These are phyloP conservation scores for Sminthopsis crassicaudata DNA, from an alignment of 2,113 vertebrate species.

Conservation along the genomic window DNA sequence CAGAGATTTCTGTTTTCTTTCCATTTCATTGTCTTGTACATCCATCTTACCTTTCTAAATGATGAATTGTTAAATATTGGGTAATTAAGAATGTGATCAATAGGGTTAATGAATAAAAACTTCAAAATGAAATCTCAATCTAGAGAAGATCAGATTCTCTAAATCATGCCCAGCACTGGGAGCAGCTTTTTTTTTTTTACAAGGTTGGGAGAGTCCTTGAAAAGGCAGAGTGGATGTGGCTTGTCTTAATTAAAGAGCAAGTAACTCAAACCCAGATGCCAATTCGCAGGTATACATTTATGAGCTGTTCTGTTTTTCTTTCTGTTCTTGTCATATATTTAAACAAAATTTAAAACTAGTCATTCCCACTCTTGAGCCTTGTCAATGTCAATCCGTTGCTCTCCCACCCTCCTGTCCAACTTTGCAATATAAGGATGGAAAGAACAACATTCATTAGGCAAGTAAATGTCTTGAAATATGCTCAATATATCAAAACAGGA, in stretches of 20 bases:
- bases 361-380: constrained; percentile 18
- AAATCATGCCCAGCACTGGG: constrained; percentile 28
- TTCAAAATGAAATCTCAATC: constrained; percentile 22
- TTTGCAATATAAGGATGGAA: constrained; percentile 13
- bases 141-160: constrained; percentile 50
- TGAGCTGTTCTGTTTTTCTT: constrained; percentile 48
- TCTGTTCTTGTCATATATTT: constrained; percentile 54
- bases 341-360: constrained; percentile 54
- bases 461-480: constrained; percentile 53
- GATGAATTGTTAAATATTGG: too few species aligned
- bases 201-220: constrained; percentile 49
- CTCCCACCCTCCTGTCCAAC: constrained; percentile 17
- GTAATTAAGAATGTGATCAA: too few species aligned
- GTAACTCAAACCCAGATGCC: constrained; percentile 59
- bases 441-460: constrained; percentile 54
- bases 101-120: too few species aligned
- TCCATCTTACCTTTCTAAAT: too few species aligned
- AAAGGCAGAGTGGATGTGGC: constrained; percentile 32
- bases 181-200: constrained; percentile 42
- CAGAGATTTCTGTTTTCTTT: too few species aligned
- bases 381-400: constrained; percentile 8
- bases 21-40: too few species aligned
- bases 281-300: constrained; percentile 29
- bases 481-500: constrained; percentile 61
- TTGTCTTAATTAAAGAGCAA: constrained; percentile 51